Base-by-base conservation (phyloP, 2,888 invertebrate species). In the Orthosia gothica region DNA sequence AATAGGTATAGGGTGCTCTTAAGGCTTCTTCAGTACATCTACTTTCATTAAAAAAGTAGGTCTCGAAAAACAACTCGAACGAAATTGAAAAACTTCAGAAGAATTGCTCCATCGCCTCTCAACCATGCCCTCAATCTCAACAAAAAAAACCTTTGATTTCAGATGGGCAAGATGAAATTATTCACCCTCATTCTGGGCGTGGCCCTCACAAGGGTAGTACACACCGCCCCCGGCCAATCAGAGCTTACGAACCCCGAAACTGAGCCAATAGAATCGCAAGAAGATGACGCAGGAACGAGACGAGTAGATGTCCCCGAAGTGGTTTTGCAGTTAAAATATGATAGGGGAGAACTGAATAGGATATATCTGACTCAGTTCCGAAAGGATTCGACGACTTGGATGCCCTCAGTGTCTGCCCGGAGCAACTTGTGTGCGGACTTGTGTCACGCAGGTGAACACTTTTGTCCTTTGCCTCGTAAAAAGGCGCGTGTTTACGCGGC, bases 321-420 rank as follows among this genome's bases (percentile, higher is more conserved):
- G 15, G 94, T 96, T 61, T 87, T 97, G 32, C 95, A 96, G 82
- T 89, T 97, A 87, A 96, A 96, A 85, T 97, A 96, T 81, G 93
- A 94, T 70, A 89, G 91, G 20, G 97, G 96, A 67, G 94, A 94
- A 91, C 92, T 97, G 93, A 93, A 96, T 92, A 93, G 94, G 91
- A 95, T 97, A 94, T 96, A 96, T 88, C 81, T 97, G 87, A 93
- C 96, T 50, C 96, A 97, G 92, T 95, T 94, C 70, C 88, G 96
- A 18, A 95, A 95, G 83, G 92, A 92, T n/a, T 81, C 65, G 49
- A 88, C 83, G 16, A 72, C 70, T 16, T 91, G 91, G 91, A 74
- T 67, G 18, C 93, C 95, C 2, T 91, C 96, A 96, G 95, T 96
- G 54, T 87, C 91, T 62, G 92, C 92, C 9, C 85, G 94, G 79